Evolutionary conservation across 1,140 invertebrate genomes (phyloP).

Genomic region (Aphaenogaster rudis): DNA sequence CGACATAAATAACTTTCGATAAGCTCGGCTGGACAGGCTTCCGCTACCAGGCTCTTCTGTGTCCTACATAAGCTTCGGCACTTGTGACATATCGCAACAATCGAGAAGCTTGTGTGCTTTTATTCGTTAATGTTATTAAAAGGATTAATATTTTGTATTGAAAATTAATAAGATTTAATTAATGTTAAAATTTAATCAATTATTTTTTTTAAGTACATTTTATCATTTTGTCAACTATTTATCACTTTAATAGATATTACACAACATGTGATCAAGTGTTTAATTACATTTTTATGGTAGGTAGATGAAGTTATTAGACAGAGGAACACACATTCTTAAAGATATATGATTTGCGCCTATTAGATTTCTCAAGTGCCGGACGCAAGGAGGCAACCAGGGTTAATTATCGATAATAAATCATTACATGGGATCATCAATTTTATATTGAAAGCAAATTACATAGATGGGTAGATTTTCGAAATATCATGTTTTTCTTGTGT

Average conservation of each 20-base stretch:
- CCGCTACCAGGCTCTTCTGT: constrained; percentile 75
- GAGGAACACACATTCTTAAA: constrained; percentile 11
- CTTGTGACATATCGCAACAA: constrained; percentile 61
- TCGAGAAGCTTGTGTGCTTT: not conserved
- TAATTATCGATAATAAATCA: constrained; percentile 48
- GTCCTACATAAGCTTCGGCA: constrained; percentile 68
- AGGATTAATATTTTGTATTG: not conserved
- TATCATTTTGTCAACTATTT: not conserved
- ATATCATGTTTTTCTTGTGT: not conserved
- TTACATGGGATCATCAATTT: constrained; percentile 17
- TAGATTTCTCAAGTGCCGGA: constrained; percentile 3
- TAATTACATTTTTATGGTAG: not conserved
- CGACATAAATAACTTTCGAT: constrained; percentile 82
- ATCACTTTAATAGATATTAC: constrained; percentile 18
- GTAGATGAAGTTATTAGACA: constrained; percentile 27
- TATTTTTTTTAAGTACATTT: not conserved
- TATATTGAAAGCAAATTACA: constrained; percentile 27
- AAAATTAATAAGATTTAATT: not conserved
- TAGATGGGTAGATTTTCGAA: not conserved
- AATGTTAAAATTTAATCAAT: not conserved
- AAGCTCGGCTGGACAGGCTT: constrained; percentile 77
- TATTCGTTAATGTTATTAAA: not conserved
- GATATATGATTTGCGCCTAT: constrained; percentile 10
- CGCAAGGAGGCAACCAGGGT: not conserved
- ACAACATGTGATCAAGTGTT: not conserved